A percentile compares a stretch with the other conserved stretches of the same genome.
Evolutionary conservation across 2,113 vertebrate species (phyloP).

Genomic region (Chunga burmeisteri): DNA sequence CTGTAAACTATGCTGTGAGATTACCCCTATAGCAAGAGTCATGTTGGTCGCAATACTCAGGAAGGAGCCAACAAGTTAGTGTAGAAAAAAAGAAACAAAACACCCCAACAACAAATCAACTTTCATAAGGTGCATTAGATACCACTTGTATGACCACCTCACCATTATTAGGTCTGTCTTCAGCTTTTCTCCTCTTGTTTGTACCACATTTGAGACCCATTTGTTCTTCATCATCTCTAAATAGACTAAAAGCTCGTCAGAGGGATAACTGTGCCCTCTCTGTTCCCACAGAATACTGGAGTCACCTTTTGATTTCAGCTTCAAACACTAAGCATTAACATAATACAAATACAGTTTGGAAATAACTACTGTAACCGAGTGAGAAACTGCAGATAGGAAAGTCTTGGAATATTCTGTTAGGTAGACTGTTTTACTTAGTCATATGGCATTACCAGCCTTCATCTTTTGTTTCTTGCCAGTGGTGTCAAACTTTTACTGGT

Average conservation of each 20-base stretch:
- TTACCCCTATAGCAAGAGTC: not conserved
- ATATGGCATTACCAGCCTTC: not conserved
- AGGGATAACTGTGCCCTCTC: not conserved
- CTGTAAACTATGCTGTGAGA: not conserved
- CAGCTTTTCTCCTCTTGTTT: not conserved
- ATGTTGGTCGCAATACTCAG: not conserved
- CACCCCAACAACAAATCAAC: not conserved
- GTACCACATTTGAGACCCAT: not conserved
- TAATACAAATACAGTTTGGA: not conserved
- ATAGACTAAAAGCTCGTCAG: not conserved
- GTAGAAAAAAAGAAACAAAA: not conserved
- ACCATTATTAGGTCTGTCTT: not conserved
- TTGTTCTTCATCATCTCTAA: not conserved
- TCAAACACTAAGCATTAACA: not conserved
- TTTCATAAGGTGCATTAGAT: not conserved
- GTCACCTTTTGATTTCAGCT: not conserved
- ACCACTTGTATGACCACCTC: not conserved
- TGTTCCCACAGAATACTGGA: not conserved
- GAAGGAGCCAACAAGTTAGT: not conserved
- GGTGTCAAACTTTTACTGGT: not conserved
- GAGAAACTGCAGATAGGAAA: not conserved
- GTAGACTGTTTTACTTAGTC: not conserved
- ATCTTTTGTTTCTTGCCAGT: not conserved
- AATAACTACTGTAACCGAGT: not conserved
- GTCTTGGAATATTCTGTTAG: not conserved